These are phyloP conservation scores for Malacosoma neustria DNA, from an alignment of 2,888 invertebrate genomes.

Conservation along the genomic window DNA sequence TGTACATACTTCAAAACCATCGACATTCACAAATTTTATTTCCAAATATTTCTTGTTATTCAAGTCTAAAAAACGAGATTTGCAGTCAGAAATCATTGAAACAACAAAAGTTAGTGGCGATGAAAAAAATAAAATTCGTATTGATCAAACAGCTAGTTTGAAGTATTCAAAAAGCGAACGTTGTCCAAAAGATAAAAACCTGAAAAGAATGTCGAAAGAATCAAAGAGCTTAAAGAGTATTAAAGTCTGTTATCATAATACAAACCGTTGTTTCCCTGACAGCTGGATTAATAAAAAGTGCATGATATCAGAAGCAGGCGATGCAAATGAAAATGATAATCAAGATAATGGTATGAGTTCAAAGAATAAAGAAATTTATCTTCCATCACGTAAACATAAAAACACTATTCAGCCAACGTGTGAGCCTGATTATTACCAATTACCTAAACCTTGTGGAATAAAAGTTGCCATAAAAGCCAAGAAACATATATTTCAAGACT, in stretches of 20 bases:
- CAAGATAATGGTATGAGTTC: too few relatives aligned
- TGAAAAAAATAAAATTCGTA: neutral
- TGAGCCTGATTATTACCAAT: neutral
- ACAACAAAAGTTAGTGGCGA: neutral
- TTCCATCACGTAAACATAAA: neutral
- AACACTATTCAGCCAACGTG: neutral
- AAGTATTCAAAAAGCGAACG: conserved; percentile 16
- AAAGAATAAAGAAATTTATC: neutral
- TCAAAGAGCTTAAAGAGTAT: conserved; percentile 12
- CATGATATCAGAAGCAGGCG: too few relatives aligned
- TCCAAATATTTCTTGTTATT: too few relatives aligned
- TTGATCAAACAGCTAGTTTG: conserved; percentile 5
- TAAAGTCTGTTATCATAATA: too few relatives aligned
- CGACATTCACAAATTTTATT: too few relatives aligned
- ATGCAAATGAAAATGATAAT: too few relatives aligned
- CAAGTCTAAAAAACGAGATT: too few relatives aligned
- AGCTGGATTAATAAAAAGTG: too few relatives aligned
- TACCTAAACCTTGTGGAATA: neutral
- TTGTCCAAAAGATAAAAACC: conserved; percentile 5
- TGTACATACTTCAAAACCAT: too few relatives aligned
- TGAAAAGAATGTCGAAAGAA: conserved; percentile 8
- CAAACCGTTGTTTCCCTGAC: too few relatives aligned
- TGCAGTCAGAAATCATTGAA: conserved; percentile 1
- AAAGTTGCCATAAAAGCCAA: neutral
- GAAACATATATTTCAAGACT: too few relatives aligned